Base-by-base conservation (phyloP, 2,888 invertebrate species). In the Ormyrus pomaceus region DNA sequence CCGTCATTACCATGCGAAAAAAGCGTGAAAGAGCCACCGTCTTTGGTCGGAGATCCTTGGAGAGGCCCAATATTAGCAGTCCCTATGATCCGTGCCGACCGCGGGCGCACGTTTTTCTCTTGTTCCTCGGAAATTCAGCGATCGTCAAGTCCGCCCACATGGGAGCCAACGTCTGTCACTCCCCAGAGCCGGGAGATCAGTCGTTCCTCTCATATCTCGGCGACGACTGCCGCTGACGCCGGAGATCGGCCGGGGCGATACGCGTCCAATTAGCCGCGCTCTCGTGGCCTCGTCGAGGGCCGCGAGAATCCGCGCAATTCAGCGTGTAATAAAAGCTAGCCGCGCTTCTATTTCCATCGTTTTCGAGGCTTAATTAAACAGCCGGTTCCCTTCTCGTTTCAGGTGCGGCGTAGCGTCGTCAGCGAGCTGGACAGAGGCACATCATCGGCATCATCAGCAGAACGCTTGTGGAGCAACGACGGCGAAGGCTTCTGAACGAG, bases 321-420 rank as follows among this genome's bases (percentile, higher is more conserved):
- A 46, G 2, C 19, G 5, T n/a, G 68, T 69, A 69, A 69, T 68
- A 53, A 53, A 55, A 68, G 3, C 8, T 34, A 34, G 34, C 34
- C 4, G 34, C 34, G 34, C 34, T 34, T 34, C 34, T 34, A 34
- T 34, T 34, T 34, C 34, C 34, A 34, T 4, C 34, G 34, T 4
- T 4, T 34, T 34, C 34, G 34, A 3, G 3, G 34, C 34, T 34
- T 34, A 34, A 34, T 34, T 34, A 34, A 34, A 34, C 34, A 34
- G 34, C 45, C 48, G 58, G 3, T 48, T 19, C 9, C 46, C 10
- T 51, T 66, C 10, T 61, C 51, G 86, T 90, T 90, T 0, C 89
- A 91, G 91, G 90, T 91, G 90, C 89, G 90, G 90, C 89, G 87
- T 88, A 89, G 87, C 87, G 88, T 89, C 87, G 87, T 88, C 89